phyloP scores from a whole-genome alignment of 1,140 invertebrate species.

The Drosophila truncata region DNA sequence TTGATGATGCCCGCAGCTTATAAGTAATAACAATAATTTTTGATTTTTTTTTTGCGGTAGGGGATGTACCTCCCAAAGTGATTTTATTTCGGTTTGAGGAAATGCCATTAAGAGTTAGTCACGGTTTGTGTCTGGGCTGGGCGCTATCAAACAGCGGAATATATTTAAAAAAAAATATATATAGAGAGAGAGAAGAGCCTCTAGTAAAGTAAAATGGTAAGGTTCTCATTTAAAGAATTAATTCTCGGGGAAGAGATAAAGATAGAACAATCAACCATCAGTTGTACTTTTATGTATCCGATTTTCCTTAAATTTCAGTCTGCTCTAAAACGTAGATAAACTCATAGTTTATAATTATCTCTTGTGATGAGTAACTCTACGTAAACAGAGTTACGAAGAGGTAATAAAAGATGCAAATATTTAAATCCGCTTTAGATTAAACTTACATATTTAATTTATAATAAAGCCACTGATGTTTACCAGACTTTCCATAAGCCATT shows the following conservation, averaged over 20 bases:
- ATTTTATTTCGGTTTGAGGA: constrained; percentile 45
- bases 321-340: too few species aligned
- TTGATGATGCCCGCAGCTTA: constrained; percentile 49
- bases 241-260: background rate
- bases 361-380: background rate
- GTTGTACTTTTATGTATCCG: background rate
- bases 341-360: too few species aligned
- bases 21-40: constrained; percentile 2
- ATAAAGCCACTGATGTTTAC: background rate
- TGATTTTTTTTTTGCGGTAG: background rate
- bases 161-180: background rate
- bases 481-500: background rate
- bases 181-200: background rate
- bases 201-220: too few species aligned
- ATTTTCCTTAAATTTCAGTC: too few species aligned
- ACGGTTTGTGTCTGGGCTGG: constrained; percentile 8
- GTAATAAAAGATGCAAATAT: background rate
- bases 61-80: constrained; percentile 51
- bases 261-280: too few species aligned
- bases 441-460: background rate
- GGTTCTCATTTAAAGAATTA: too few species aligned
- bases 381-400: too few species aligned
- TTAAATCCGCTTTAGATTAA: background rate
- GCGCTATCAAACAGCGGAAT: background rate
- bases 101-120: constrained; percentile 52